Conservation (phyloP, 64 coral and sea anemone species). For the Pocillopora damicornis region DNA sequence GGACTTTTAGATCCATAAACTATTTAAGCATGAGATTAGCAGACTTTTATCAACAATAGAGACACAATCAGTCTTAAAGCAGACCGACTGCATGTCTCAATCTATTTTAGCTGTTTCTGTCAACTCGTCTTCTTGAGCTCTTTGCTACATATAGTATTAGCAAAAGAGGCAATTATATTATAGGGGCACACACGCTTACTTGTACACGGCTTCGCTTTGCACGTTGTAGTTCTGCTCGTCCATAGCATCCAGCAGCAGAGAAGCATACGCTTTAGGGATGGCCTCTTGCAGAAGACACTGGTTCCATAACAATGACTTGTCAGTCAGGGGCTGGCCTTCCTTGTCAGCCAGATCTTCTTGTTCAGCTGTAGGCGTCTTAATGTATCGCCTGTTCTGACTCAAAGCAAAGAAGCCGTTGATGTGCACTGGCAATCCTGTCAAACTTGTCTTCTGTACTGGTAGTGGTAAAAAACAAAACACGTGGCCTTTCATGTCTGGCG, state of each 20-base stretch:
- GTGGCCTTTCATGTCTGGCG: constrained; percentile 5
- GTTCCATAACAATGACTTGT: constrained; percentile 80
- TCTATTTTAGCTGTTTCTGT: too few relatives aligned
- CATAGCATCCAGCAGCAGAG: constrained; percentile 34
- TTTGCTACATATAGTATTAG: too few relatives aligned
- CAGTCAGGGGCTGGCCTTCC: constrained; percentile 33
- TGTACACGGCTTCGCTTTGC: constrained; percentile 4
- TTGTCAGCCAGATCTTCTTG: constrained; percentile 50
- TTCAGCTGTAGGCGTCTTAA: constrained; percentile 82
- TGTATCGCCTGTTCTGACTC: constrained; percentile 85
- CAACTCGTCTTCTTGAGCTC: too few relatives aligned
- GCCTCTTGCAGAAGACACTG: constrained; percentile 67
- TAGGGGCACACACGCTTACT: neutral
- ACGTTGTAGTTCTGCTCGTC: neutral
- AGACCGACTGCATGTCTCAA: too few relatives aligned
- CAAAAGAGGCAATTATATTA: too few relatives aligned
- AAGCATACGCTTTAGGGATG: constrained; percentile 59
- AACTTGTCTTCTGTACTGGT: constrained; percentile 69
- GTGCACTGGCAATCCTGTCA: constrained; percentile 89
- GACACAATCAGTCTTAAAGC: too few relatives aligned
- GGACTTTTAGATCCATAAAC: neutral
- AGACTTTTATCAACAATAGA: too few relatives aligned
- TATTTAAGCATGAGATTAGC: too few relatives aligned
- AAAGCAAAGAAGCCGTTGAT: constrained; percentile 95
- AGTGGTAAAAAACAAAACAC: constrained; percentile 93